phyloP scores from a whole-genome alignment of 37 sponge, comb jelly and placozoan genomes.

The Cladorhizidae sp. region DNA sequence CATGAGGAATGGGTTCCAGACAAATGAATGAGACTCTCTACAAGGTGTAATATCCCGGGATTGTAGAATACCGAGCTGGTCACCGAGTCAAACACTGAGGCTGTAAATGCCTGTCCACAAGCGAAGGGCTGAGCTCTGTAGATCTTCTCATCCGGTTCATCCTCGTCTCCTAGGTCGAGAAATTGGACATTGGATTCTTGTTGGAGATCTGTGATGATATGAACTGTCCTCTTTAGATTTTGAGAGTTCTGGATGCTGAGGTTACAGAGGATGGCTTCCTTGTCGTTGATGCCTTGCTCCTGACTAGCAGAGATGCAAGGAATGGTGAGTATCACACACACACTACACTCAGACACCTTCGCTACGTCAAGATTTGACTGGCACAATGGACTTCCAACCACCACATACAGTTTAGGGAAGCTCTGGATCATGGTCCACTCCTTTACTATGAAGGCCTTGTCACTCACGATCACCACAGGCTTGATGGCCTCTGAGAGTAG shows the following conservation, averaged over 20 bases:
- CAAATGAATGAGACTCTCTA: constrained; percentile 21
- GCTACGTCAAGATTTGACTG: constrained; percentile 31
- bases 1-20: background rate
- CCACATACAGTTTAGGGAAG: constrained; percentile 38
- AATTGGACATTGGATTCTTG: constrained; percentile 73
- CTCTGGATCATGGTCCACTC: constrained; percentile 41
- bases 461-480: constrained; percentile 58
- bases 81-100: constrained; percentile 66
- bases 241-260: constrained; percentile 48
- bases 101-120: constrained; percentile 50
- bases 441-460: constrained; percentile 54
- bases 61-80: constrained; percentile 31
- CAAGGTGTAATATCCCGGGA: constrained; percentile 36
- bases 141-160: constrained; percentile 24
- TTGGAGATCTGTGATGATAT: constrained; percentile 50
- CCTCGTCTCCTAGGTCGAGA: constrained; percentile 68
- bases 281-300: constrained; percentile 60
- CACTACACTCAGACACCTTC: constrained; percentile 23
- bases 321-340: constrained; percentile 55
- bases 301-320: background rate
- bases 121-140: constrained; percentile 62
- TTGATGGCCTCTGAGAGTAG: constrained; percentile 10
- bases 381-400: constrained; percentile 61
- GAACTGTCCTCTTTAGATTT: background rate
- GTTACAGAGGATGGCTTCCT: constrained; percentile 67